These are phyloP conservation scores for Pangasius larnaudii DNA, from an alignment of 2,797 vertebrate genomes.

Conservation along the genomic window DNA sequence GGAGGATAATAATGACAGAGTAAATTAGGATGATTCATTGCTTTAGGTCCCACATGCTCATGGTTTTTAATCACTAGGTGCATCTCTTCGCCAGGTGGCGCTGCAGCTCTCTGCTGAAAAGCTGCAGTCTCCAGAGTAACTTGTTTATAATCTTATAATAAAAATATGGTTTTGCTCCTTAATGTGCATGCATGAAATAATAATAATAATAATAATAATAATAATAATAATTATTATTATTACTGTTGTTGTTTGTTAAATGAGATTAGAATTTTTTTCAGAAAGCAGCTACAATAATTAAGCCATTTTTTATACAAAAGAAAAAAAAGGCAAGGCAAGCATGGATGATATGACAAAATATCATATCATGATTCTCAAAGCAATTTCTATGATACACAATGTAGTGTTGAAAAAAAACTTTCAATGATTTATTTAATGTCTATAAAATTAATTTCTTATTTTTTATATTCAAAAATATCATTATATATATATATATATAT, in stretches of 20 bases:
- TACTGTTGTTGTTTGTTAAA: not conserved
- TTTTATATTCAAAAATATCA: too few relatives aligned
- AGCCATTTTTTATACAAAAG: not conserved
- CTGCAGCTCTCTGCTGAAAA: not conserved
- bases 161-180: not conserved
- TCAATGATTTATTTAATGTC: not conserved
- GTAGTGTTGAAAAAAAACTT: not conserved
- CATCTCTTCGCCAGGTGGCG: slow-evolving; percentile 26
- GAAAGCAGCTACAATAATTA: not conserved
- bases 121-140: not conserved
- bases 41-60: slow-evolving; percentile 34
- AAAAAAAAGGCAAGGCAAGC: not conserved
- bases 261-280: not conserved
- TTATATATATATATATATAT: too few relatives aligned
- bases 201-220: not conserved
- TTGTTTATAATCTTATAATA: not conserved
- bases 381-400: not conserved
- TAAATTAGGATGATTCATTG: slow-evolving; percentile 72
- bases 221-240: not conserved
- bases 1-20: slow-evolving; percentile 67
- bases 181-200: not conserved
- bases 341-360: not conserved
- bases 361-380: not conserved
- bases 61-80: not conserved
- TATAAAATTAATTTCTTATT: not conserved